A percentile compares a stretch with the other conserved stretches of the same genome.
These are phyloP conservation scores for Tychaedon coryphoeus DNA, from an alignment of 2,113 vertebrate genomes.

Conservation along the genomic window DNA sequence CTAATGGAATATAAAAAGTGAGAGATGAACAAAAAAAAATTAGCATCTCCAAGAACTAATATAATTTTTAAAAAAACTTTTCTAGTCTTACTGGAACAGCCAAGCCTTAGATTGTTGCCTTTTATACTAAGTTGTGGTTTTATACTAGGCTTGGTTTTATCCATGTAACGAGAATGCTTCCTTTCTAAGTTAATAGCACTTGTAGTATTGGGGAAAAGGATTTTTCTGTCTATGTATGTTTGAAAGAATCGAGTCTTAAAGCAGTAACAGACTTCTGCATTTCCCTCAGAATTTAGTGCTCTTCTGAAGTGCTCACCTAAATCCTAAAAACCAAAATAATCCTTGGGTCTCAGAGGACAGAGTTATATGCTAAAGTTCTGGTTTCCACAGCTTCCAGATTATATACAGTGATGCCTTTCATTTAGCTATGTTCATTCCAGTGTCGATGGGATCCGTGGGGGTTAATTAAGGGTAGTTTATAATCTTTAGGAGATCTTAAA, in stretches of 20 bases:
- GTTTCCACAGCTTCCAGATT: constrained; percentile 13
- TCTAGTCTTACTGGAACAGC: neutral
- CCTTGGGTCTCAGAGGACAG: neutral
- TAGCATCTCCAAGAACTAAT: neutral
- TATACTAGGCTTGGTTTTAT: neutral
- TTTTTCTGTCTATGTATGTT: neutral
- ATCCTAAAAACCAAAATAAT: constrained; percentile 32
- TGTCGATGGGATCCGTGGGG: neutral
- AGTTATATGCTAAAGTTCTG: neutral
- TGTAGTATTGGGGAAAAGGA: neutral
- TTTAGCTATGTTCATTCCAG: neutral
- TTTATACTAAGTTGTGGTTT: neutral
- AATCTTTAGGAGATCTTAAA: constrained; percentile 36
- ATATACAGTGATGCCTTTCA: neutral
- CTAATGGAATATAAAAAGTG: constrained; percentile 39
- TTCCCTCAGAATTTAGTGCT: neutral
- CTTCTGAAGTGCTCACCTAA: neutral
- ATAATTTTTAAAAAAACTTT: neutral
- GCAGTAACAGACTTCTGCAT: neutral
- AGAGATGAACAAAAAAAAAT: constrained; percentile 11
- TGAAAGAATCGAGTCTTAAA: neutral
- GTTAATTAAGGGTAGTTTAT: constrained; percentile 42
- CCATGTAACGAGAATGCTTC: neutral
- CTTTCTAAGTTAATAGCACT: neutral
- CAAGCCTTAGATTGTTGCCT: neutral